Conservation (phyloP, 2,888 invertebrate genomes). For the Oxycera nigricornis region DNA sequence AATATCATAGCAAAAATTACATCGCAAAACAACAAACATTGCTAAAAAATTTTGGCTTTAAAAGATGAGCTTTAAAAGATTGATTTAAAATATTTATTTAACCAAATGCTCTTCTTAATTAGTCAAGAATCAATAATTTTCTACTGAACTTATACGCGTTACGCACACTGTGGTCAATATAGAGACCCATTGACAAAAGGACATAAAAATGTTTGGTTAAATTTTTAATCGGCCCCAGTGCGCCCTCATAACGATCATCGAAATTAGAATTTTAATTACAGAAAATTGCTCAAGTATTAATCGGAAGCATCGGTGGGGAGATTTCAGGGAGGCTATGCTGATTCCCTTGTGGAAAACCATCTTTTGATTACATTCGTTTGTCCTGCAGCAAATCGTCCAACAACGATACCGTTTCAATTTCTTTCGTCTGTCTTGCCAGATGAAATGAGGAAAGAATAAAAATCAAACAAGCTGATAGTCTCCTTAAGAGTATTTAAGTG, state of each 20-base stretch:
- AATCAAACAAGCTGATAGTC: background rate
- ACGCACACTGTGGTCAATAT: too few species aligned
- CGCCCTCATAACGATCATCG: slow-evolving; percentile 43
- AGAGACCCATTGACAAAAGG: slow-evolving; percentile 5
- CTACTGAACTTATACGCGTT: too few species aligned
- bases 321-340: slow-evolving; percentile 11
- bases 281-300: slow-evolving; percentile 45
- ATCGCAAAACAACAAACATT: too few species aligned
- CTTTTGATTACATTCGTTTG: slow-evolving; percentile 33
- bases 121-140: too few species aligned
- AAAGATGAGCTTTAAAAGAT: too few species aligned
- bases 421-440: background rate
- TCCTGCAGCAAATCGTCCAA: slow-evolving; percentile 12
- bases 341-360: slow-evolving; percentile 41
- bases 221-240: slow-evolving; percentile 43
- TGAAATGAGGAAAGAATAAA: background rate
- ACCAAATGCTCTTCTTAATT: too few species aligned
- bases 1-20: too few species aligned
- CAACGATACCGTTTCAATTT: background rate
- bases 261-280: slow-evolving; percentile 47
- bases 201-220: slow-evolving; percentile 29
- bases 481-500: background rate
- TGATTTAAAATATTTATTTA: too few species aligned
- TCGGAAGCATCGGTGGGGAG: slow-evolving; percentile 28
- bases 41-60: too few species aligned